A percentile compares a stretch with the other conserved stretches of the same genome.
Conservation (phyloP, 1,140 invertebrate genomes). For the Drosophila varians region DNA sequence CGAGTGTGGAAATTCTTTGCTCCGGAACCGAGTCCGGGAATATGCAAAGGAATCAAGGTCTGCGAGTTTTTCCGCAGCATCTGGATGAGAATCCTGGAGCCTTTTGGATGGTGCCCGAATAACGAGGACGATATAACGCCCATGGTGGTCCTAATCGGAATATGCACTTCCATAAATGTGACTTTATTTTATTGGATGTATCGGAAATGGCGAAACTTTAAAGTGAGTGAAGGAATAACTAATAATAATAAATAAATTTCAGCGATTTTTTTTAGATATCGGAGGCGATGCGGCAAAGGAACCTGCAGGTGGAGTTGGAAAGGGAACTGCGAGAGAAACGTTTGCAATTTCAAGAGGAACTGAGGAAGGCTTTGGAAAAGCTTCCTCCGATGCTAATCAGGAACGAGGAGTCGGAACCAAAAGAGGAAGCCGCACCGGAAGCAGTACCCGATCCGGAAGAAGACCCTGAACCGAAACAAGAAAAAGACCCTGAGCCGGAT, state of each 20-base stretch:
- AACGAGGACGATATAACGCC: background rate
- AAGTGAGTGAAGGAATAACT: background rate
- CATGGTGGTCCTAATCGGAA: too few species aligned
- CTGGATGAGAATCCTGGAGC: background rate
- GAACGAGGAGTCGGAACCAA: too few species aligned
- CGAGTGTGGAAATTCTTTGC: background rate
- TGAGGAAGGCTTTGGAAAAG: too few species aligned
- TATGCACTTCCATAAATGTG: background rate
- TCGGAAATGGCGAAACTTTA: background rate
- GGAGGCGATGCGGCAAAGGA: background rate
- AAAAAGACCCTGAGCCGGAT: too few species aligned
- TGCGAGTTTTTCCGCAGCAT: background rate
- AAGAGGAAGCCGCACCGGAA: too few species aligned
- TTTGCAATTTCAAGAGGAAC: too few species aligned
- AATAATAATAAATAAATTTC: too few species aligned
- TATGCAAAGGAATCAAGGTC: background rate
- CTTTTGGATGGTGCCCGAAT: background rate
- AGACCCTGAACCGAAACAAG: background rate
- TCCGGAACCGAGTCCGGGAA: background rate
- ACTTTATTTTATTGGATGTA: background rate
- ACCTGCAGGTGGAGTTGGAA: background rate
- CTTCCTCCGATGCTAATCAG: too few species aligned
- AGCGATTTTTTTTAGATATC: too few species aligned
- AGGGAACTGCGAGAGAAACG: too few species aligned
- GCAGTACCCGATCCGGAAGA: too few species aligned